phyloP scores from a whole-genome alignment of 1,140 invertebrate genomes.

The Rhizoglyphus robini region DNA sequence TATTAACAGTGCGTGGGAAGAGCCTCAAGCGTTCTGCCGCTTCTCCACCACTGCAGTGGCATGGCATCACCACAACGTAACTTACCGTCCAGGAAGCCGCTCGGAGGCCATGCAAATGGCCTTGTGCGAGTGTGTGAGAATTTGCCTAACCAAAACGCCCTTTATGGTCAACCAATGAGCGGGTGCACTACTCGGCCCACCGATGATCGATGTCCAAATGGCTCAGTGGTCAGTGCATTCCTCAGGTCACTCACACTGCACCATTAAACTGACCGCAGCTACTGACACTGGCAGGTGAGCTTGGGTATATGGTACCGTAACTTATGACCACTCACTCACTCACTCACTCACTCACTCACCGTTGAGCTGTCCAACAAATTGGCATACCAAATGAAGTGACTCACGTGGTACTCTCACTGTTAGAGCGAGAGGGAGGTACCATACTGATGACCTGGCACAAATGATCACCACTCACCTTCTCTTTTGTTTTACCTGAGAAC shows the following conservation, averaged over 20 bases:
- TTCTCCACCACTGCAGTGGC: background rate
- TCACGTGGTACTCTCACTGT: no score
- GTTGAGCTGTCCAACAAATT: no score
- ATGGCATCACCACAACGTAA: background rate
- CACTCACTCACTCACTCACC: no score
- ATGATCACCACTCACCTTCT: no score
- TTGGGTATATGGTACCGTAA: background rate
- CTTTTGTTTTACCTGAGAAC: no score
- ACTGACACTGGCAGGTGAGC: background rate
- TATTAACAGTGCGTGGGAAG: conserved; percentile 7
- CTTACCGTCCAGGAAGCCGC: background rate
- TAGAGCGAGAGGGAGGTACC: no score
- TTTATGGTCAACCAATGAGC: background rate
- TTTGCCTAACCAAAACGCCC: conserved; percentile 15
- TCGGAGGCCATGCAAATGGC: background rate
- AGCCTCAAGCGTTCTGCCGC: background rate
- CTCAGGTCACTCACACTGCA: conserved; percentile 3
- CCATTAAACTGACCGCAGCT: conserved; percentile 5
- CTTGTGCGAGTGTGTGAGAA: background rate
- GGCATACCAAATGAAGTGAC: no score
- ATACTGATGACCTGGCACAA: no score
- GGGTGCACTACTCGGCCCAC: conserved; percentile 5
- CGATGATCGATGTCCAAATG: conserved; percentile 3
- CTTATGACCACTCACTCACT: no score
- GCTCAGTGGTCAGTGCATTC: background rate